Evolutionary conservation across 2,797 vertebrate genomes (phyloP), one percentile per base, ranked within the genome.

Genomic region (Loriculus beryllinus): DNA sequence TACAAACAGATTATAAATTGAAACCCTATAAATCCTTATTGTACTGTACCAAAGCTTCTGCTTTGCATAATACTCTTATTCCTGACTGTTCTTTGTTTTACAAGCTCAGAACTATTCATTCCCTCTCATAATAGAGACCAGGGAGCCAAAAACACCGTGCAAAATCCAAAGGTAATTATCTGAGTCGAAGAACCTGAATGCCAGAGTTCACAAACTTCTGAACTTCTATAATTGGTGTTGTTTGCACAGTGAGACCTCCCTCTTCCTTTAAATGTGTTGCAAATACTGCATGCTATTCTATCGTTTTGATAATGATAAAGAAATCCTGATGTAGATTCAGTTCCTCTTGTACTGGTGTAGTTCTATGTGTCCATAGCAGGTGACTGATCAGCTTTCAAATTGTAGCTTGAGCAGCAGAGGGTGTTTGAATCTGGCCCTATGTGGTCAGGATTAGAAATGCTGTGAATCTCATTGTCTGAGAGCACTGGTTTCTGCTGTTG

Each of bases 1-100:
- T 97, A 97, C 96, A 97, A 97, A 97, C 94, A 96, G 96, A 97
- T 97, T 96, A 97, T 97, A 93, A 97, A 96, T 88, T 97, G 92
- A 97, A 97, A 97, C 92, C 94, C 85, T 92, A 63, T 93, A 97
- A 97, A 97, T 97, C 95, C 96, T 95, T 96, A 97, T 97, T 97
- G 96, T 97, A 93, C 83, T 92, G 51, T 74, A 94, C 76, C 70
- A 97, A 97, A 97, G 97, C 97, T 96, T 93, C 96, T 96, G 93
- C 96, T 97, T 97, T 97, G 96, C 96, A 96, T 97, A 97, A 97
- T 97, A 93, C 96, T 97, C 96, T 97, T 96, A 97, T 88, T 97
- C 87, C 96, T 95, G 92, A 89, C 94, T 82, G 76, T 78, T 96
- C 95, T 96, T 97, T 97, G 95, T 96, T 96, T 97, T 95, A 91